Base-by-base conservation (phyloP, 1,140 invertebrate species). In the Elymnias hypermnestra region DNA sequence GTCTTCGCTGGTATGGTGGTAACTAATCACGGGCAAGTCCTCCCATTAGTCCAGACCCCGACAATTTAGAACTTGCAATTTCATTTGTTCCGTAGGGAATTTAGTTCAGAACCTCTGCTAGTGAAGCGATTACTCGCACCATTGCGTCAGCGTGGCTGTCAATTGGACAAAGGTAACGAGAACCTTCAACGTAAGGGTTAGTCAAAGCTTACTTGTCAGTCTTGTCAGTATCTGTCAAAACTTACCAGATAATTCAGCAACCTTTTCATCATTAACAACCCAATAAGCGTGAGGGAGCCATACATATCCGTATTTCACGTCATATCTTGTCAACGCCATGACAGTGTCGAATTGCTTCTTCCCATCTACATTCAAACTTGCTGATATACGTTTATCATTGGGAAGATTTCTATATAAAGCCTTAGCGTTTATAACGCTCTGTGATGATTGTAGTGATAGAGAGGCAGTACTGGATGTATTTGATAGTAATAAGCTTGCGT, bases 331-430 rank as follows among this genome's bases (percentile, higher is more conserved):
- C 10, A 86, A 46, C 2, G 83, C 74, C 78, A 87, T 76, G 0
- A 84, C 63, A 0, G 90, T 89, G 61, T 92, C 91, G 19, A 94
- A 88, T 63, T 93, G 91, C 56, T 92, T 92, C 12, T 89, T 87
- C 0, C 91, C 89, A 57, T 94, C 91, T 15, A 93, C 90, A 60
- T 93, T 89, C 1, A 93, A 66, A 5, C 88, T 89, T 1, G 92
- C 86, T 37, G 91, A 88, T n/a, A 93, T 65, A 21, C 88, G 88
- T 41, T 90, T 91, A 53, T 92, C 89, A 47, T 88, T 79, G 0
- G 88, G 88, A 4, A 89, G 88, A 65, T 91, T 91, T 49, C 89
- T 89, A 36, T 92, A 93, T 17, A 88, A 88, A 0, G 91, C 91
- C 74, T 72, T 69, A 0, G 92, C 92, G 47, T 90, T 78, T 1